Conservation (phyloP, 2,888 invertebrate genomes). For the Apotomis betuletana region DNA sequence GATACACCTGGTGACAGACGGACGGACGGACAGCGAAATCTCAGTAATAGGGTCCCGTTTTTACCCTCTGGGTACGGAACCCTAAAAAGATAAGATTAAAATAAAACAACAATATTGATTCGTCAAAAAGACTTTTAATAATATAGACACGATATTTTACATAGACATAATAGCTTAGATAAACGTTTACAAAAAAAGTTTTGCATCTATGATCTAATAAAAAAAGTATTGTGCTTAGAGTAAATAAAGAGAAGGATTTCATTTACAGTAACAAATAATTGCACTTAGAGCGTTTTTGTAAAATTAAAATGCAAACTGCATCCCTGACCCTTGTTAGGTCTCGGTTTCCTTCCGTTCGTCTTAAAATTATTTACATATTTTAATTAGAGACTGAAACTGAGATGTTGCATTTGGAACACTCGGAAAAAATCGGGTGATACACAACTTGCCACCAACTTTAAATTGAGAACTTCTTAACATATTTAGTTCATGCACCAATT, state of each 20-base stretch:
- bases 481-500: too few relatives aligned
- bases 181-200: slow-evolving; percentile 14
- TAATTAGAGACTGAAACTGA: not conserved
- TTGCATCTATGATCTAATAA: slow-evolving; percentile 18
- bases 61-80: too few relatives aligned
- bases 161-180: slow-evolving; percentile 14
- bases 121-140: slow-evolving; percentile 38
- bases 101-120: slow-evolving; percentile 27
- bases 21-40: too few relatives aligned
- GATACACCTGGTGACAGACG: too few relatives aligned
- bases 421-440: too few relatives aligned
- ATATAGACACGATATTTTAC: slow-evolving; percentile 30
- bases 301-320: slow-evolving; percentile 35
- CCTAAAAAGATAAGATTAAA: slow-evolving; percentile 6
- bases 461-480: too few relatives aligned
- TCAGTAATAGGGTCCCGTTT: too few relatives aligned
- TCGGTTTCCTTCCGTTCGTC: not conserved
- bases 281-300: slow-evolving; percentile 31
- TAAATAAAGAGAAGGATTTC: slow-evolving; percentile 33
- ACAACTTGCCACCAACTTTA: too few relatives aligned
- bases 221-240: slow-evolving; percentile 35
- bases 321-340: slow-evolving; percentile 7
- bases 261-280: slow-evolving; percentile 32
- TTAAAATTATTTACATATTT: slow-evolving; percentile 22
- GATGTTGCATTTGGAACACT: slow-evolving; percentile 14